Base-by-base conservation (phyloP, 2,113 vertebrate species). In the Eulacestoma nigropectus region DNA sequence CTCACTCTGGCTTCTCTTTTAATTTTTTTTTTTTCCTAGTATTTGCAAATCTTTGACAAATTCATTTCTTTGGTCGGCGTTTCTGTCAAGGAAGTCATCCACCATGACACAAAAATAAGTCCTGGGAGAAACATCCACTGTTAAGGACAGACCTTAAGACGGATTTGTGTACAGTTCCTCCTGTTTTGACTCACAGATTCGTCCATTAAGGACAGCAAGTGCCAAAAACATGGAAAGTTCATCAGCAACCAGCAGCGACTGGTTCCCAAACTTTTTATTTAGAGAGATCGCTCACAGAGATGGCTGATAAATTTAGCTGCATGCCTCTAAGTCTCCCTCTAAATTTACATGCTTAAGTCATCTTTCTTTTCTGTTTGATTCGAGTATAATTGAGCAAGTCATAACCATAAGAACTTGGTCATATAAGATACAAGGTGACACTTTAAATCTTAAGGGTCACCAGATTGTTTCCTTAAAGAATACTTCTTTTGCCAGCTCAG, bases 291-390 rank as follows among this genome's bases (percentile, higher is more conserved):
- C 91, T 96, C 85, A 74, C 83, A 95, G 88, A 94, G 81, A 95
- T 93, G 88, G 83, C 79, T 93, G 96, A 94, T 95, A 90, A 96
- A 97, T 97, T 97, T 97, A 97, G 97, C 95, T 83, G 85, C 67
- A 68, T 88, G 55, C 95, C 87, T 96, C 91, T 30, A 95, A 94
- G 60, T 70, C 86, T 93, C 96, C 46, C 94, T 96, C 96, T 96
- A 95, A 96, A 97, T 97, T 93, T 96, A 97, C 92, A 85, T 39
- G 69, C 78, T 96, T 94, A 96, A 92, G 93, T 96, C 90, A 96
- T 96, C 88, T 90, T 86, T 94, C 84, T 94, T 93, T 91, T 81
- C 84, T 75, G 35, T 67, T 90, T 93, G 89, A 96, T 97, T 97
- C 52, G 27, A 57, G 70, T 53, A 50, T 92, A 96, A 96, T 83